Conservation (phyloP, 2,797 vertebrate genomes). For the Brotogeris chrysoptera region DNA sequence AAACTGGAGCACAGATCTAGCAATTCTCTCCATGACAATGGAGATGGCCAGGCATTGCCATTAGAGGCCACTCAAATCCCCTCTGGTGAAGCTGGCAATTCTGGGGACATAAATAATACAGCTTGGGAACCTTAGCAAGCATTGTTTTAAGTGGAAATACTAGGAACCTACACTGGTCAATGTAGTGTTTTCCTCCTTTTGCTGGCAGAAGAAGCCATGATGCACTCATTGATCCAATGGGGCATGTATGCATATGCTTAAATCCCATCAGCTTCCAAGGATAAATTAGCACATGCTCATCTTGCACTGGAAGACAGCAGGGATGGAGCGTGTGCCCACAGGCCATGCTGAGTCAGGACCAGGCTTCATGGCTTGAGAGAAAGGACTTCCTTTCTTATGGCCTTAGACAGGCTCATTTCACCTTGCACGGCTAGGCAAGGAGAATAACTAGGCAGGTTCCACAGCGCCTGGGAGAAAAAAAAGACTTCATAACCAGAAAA, state of each 20-base stretch:
- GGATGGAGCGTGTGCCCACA: fast-evolving
- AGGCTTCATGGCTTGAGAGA: neutral
- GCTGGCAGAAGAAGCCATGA: neutral
- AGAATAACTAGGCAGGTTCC: neutral
- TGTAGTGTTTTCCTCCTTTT: neutral
- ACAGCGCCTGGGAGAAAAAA: neutral
- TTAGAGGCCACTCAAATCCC: conserved; percentile 19
- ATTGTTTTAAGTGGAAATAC: neutral
- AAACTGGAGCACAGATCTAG: conserved; percentile 8
- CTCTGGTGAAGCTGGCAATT: neutral
- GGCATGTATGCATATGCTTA: neutral
- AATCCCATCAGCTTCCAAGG: fast-evolving
- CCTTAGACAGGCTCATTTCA: neutral
- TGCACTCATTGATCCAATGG: fast-evolving
- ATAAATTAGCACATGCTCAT: neutral
- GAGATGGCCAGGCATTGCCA: conserved; percentile 9
- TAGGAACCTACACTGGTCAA: neutral
- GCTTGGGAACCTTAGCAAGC: neutral
- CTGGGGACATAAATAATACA: conserved; percentile 42
- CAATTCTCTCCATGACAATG: conserved; percentile 50
- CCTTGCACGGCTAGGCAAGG: neutral
- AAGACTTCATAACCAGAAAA: neutral
- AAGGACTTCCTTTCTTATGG: neutral
- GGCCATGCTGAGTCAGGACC: neutral
- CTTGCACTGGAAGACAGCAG: neutral